Evolutionary conservation across 2,888 invertebrate genomes (phyloP).

Genomic region (Diaphora mendica): DNA sequence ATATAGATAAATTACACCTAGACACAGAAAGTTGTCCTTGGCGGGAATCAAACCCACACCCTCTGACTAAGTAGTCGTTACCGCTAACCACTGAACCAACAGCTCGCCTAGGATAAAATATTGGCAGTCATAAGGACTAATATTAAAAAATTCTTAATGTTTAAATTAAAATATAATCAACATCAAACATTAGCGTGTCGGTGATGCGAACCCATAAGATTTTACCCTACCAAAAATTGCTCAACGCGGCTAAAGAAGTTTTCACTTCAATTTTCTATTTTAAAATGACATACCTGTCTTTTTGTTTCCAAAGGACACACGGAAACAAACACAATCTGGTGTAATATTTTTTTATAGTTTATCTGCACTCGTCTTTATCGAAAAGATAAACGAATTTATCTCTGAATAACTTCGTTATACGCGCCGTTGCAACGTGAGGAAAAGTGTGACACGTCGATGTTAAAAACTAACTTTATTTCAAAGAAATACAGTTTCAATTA

Average conservation of each 20-base stretch:
- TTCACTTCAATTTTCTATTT: no score
- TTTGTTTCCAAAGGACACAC: slow-evolving; percentile 5
- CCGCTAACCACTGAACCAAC: neutral
- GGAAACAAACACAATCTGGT: slow-evolving; percentile 14
- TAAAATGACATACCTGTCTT: neutral
- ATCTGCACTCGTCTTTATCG: slow-evolving; percentile 28
- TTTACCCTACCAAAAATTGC: no score
- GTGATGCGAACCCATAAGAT: no score
- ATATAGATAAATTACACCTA: neutral
- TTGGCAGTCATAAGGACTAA: no score
- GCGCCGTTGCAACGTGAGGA: slow-evolving; percentile 18
- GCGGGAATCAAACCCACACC: neutral
- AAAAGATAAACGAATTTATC: slow-evolving; percentile 45
- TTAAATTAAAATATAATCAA: no score
- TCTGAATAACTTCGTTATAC: slow-evolving; percentile 15
- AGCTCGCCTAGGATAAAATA: neutral
- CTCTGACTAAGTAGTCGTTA: neutral
- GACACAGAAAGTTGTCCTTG: neutral
- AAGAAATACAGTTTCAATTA: slow-evolving; percentile 27
- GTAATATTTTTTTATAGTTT: neutral
- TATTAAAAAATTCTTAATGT: no score
- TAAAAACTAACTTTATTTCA: neutral
- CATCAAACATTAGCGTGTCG: no score
- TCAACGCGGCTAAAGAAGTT: no score
- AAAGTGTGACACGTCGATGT: neutral